phyloP scores from a whole-genome alignment of 2,888 invertebrate genomes.

The Agrotis ipsilon region DNA sequence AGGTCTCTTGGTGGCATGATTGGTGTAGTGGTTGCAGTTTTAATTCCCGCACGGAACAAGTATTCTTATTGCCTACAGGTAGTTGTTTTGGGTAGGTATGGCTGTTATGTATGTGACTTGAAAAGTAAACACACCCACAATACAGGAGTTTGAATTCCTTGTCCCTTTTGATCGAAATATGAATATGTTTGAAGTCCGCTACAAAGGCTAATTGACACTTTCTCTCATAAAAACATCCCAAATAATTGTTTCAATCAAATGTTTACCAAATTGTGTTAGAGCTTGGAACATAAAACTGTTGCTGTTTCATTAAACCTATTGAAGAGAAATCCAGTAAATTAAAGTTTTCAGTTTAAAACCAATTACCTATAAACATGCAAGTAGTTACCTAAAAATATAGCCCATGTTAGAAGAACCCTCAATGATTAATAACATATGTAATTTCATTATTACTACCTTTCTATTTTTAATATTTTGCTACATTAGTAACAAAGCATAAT shows the following conservation, averaged over 20 bases:
- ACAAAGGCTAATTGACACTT: neutral
- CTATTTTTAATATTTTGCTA: neutral
- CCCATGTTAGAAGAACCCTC: neutral
- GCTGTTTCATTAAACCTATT: neutral
- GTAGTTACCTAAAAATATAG: neutral
- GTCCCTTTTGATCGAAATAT: too few relatives aligned
- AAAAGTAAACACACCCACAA: too few relatives aligned
- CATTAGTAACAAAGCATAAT: conserved; percentile 2
- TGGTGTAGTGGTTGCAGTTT: too few relatives aligned
- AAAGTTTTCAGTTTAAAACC: neutral
- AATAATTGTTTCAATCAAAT: neutral
- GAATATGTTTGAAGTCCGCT: too few relatives aligned
- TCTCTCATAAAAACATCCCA: neutral
- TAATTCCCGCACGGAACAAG: too few relatives aligned
- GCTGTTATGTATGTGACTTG: too few relatives aligned
- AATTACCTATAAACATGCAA: conserved; percentile 2
- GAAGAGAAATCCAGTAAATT: neutral
- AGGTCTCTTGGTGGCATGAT: too few relatives aligned
- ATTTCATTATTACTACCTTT: neutral
- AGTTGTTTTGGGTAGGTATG: too few relatives aligned
- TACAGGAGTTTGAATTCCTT: too few relatives aligned
- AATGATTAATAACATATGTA: neutral
- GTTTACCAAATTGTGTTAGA: neutral
- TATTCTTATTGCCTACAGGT: too few relatives aligned
- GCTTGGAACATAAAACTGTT: conserved; percentile 6